Evolutionary conservation across 1,140 invertebrate species (phyloP), one percentile per base, ranked within the genome.

Genomic region (Chironomus striatipennis): DNA sequence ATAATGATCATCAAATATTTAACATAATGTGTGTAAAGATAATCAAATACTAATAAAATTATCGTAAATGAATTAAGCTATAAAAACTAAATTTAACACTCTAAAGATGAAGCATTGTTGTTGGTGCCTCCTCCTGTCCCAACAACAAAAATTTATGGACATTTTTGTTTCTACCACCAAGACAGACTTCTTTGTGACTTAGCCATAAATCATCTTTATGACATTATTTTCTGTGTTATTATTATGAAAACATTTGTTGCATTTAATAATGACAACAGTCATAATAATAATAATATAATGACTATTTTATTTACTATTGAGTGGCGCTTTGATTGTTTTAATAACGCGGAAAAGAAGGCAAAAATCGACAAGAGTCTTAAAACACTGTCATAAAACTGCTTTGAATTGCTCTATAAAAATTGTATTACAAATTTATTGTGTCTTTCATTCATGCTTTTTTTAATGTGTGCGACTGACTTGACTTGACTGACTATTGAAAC

Each of bases 11-110:
- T 57, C 47, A 57, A 57, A 57, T 57, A 57, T 57, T 57, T 57
- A 57, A 57, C 47, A 57, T 57, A n/a, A 57, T 57, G 12, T 57
- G 12, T 57, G n/a, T n/a, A 15, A 70, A 70, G 65, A 70, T 70
- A 70, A 70, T 70, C 65, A 70, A 70, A 70, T 20, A 18, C 17
- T 70, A 15, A 10, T 70, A 70, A 70, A 70, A 70, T 70, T 70
- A 70, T 70, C 65, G 20, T 70, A 70, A 70, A 70, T 5, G 24
- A 70, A 70, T 70, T 70, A 70, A 70, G 65, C 10, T 17, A 70
- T 70, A 70, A 70, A 70, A 70, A 10, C n/a, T 12, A 57, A 10
- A 10, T 12, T n/a, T n/a, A 57, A 57, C 47, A 57, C n/a, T n/a
- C n/a, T n/a, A n/a, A n/a, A n/a, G n/a, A n/a, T n/a, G n/a, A n/a